Evolutionary conservation across 2,797 vertebrate species (phyloP).

Genomic region (Cuniculus paca): DNA sequence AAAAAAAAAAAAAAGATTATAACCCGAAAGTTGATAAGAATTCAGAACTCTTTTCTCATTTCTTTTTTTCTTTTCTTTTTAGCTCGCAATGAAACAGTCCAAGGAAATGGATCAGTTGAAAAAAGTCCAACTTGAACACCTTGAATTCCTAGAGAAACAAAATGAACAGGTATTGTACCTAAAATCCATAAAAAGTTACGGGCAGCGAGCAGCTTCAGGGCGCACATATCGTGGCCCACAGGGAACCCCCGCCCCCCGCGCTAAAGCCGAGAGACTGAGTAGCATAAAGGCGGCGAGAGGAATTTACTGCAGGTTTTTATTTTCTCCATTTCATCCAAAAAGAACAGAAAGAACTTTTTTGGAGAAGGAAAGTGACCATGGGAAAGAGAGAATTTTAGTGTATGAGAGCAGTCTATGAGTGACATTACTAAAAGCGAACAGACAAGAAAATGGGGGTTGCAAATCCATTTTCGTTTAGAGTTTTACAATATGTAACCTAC

Average conservation of each 20-base stretch:
- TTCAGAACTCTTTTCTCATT: background rate
- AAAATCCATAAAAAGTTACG: slow-evolving; percentile 60
- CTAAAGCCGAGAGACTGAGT: background rate
- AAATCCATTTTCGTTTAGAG: slow-evolving; percentile 2
- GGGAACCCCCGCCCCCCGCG: background rate
- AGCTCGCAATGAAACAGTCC: slow-evolving; percentile 99
- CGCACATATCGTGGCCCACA: accelerated
- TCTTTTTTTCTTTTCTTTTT: slow-evolving; percentile 73
- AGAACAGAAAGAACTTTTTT: background rate
- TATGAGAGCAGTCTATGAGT: background rate
- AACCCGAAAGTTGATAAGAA: background rate
- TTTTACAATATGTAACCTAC: background rate
- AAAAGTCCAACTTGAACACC: slow-evolving; percentile 97
- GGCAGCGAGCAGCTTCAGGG: background rate
- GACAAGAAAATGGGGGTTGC: background rate
- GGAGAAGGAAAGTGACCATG: background rate
- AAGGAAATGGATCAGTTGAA: slow-evolving; percentile 98
- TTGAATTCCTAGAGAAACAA: slow-evolving; percentile 98
- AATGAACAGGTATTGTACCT: slow-evolving; percentile 96
- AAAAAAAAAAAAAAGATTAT: too few species aligned
- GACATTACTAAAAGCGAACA: background rate
- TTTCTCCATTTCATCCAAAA: background rate
- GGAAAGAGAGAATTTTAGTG: background rate
- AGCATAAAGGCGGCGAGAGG: background rate
- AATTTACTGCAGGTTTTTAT: background rate